These are phyloP conservation scores for Pammene fasciana DNA, from an alignment of 2,888 invertebrate species.

Conservation along the genomic window DNA sequence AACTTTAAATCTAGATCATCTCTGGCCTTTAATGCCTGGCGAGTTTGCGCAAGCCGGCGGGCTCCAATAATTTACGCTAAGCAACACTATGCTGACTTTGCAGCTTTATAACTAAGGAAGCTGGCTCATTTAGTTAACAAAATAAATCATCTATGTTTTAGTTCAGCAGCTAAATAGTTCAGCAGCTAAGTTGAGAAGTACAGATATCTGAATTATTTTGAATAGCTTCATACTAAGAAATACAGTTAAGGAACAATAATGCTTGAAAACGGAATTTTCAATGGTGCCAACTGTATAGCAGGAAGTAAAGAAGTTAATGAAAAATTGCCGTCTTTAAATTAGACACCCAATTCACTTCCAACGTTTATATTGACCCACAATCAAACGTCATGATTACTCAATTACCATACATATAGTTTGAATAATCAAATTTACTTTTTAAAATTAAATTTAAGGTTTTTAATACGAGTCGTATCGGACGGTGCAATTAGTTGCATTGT, in stretches of 20 bases:
- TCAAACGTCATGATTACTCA: constrained; percentile 35
- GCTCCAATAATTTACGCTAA: constrained; percentile 22
- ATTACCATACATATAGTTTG: constrained; percentile 36
- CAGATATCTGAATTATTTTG: too few relatives aligned
- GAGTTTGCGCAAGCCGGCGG: constrained; percentile 6
- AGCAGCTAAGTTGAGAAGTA: constrained; percentile 5
- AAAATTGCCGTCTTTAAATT: constrained; percentile 1
- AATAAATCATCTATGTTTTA: constrained; percentile 20
- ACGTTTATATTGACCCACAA: constrained; percentile 24
- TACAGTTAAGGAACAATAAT: too few relatives aligned
- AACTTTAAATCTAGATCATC: constrained; percentile 17
- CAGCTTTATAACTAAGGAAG: constrained; percentile 18
- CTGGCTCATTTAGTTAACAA: background rate
- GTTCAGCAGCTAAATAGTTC: background rate
- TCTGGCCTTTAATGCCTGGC: background rate
- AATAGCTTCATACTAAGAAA: too few relatives aligned
- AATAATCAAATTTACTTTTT: constrained; percentile 36
- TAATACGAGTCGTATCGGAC: constrained; percentile 42
- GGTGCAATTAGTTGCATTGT: constrained; percentile 51
- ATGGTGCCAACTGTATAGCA: background rate
- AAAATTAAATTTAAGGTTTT: constrained; percentile 39
- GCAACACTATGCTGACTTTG: constrained; percentile 22
- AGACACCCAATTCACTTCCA: constrained; percentile 4
- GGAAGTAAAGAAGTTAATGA: background rate
- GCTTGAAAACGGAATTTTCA: too few relatives aligned